Evolutionary conservation across 2,797 vertebrate genomes (phyloP).

Genomic region (Gallinago nigripennis): DNA sequence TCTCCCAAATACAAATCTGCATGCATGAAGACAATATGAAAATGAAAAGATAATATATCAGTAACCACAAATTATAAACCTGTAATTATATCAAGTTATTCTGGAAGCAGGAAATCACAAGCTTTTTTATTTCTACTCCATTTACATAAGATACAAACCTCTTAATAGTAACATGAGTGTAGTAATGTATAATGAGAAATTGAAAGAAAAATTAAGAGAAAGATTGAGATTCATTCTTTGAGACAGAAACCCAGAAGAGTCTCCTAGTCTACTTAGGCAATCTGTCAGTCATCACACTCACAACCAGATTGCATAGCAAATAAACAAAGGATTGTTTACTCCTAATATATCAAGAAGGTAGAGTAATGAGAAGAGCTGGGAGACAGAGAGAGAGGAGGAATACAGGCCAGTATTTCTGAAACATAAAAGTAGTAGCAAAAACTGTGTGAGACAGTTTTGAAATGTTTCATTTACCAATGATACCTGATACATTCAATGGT

Average conservation of each 20-base stretch:
- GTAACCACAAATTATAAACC: background rate
- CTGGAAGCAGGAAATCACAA: background rate
- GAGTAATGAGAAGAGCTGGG: background rate
- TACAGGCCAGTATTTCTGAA: background rate
- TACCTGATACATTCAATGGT: background rate
- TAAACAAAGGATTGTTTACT: background rate
- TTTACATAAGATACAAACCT: background rate
- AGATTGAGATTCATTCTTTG: background rate
- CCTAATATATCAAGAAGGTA: background rate
- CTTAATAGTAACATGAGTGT: background rate
- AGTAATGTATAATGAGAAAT: background rate
- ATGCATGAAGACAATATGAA: background rate
- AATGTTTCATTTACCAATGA: background rate
- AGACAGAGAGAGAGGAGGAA: background rate
- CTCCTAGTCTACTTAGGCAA: background rate
- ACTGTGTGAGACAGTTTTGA: background rate
- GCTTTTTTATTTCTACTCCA: background rate
- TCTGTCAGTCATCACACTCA: background rate
- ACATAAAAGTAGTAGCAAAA: background rate
- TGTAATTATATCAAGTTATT: background rate
- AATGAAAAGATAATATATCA: constrained; percentile 4
- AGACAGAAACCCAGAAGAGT: background rate
- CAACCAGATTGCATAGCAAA: background rate
- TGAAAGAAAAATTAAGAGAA: background rate
- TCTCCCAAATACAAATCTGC: background rate